Evolutionary conservation across 2,888 invertebrate genomes (phyloP).

Genomic region (Acleris emargana): DNA sequence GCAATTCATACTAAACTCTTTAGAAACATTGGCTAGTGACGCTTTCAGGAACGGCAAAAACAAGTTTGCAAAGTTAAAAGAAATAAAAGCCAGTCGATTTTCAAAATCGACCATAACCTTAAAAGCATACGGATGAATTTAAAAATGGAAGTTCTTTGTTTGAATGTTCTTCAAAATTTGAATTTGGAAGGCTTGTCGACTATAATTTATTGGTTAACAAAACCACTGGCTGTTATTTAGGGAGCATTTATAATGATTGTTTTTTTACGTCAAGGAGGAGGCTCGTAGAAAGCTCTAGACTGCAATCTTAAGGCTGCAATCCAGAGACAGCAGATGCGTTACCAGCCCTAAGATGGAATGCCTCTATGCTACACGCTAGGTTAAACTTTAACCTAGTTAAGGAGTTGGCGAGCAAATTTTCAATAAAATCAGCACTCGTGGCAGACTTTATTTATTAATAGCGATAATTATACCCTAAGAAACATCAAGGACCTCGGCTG

Average conservation of each 20-base stretch:
- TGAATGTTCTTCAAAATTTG: constrained; percentile 26
- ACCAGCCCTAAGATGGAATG: too few species aligned
- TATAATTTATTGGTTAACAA: constrained; percentile 25
- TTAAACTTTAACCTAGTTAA: too few species aligned
- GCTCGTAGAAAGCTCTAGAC: too few species aligned
- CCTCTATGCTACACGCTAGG: too few species aligned
- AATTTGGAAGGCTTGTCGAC: constrained; percentile 28
- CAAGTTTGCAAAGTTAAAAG: constrained; percentile 17
- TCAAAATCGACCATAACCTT: constrained; percentile 4
- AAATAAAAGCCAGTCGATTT: background rate
- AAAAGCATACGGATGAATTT: constrained; percentile 4
- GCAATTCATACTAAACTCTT: constrained; percentile 3
- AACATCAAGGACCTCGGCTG: too few species aligned
- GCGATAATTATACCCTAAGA: too few species aligned
- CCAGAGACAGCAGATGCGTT: too few species aligned
- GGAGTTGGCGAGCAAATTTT: too few species aligned
- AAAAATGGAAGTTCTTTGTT: constrained; percentile 21
- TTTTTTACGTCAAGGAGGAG: too few species aligned
- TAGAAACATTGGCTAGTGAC: background rate
- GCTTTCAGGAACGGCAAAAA: constrained; percentile 7
- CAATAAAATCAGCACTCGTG: too few species aligned
- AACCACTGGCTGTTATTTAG: constrained; percentile 20
- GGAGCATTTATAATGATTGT: constrained; percentile 1
- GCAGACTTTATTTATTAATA: too few species aligned
- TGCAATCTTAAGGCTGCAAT: too few species aligned